These are phyloP conservation scores for Mermis nigrescens DNA, from an alignment of 2,888 invertebrate genomes.

Conservation along the genomic window DNA sequence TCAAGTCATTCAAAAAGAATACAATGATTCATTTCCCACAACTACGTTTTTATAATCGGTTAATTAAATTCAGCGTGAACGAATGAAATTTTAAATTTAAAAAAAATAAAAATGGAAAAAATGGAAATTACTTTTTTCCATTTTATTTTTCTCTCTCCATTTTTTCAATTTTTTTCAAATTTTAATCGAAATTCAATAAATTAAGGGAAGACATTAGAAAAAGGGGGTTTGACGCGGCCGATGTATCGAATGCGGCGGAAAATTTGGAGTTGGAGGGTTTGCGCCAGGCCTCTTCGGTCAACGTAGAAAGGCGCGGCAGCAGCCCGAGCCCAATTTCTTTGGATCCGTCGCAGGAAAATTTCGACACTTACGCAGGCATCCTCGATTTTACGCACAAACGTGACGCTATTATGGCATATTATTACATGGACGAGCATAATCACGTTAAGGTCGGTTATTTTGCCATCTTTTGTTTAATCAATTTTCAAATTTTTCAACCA, in stretches of 20 bases:
- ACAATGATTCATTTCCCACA: too few species aligned
- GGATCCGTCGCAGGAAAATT: conserved; percentile 18
- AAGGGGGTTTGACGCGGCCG: not conserved
- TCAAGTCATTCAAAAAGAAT: too few species aligned
- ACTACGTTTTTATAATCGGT: too few species aligned
- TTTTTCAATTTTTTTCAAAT: too few species aligned
- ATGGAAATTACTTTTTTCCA: not conserved
- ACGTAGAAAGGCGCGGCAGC: not conserved
- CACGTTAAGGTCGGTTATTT: conserved; percentile 44
- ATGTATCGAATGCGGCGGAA: not conserved
- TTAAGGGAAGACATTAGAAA: not conserved
- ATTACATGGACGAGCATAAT: conserved; percentile 68
- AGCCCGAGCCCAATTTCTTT: not conserved
- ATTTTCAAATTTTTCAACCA: too few species aligned
- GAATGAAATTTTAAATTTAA: too few species aligned
- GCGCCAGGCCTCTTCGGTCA: not conserved
- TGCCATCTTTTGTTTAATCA: too few species aligned
- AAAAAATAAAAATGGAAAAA: too few species aligned
- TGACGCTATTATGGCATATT: conserved; percentile 71
- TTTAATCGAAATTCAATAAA: not conserved
- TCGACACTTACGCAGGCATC: conserved; percentile 43
- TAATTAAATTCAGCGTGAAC: too few species aligned
- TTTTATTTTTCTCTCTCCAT: too few species aligned
- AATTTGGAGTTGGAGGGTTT: conserved; percentile 1
- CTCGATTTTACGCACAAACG: conserved; percentile 56